Evolutionary conservation across 1,140 invertebrate species (phyloP), one percentile per base, ranked within the genome.

Genomic region (Drosophila varians): DNA sequence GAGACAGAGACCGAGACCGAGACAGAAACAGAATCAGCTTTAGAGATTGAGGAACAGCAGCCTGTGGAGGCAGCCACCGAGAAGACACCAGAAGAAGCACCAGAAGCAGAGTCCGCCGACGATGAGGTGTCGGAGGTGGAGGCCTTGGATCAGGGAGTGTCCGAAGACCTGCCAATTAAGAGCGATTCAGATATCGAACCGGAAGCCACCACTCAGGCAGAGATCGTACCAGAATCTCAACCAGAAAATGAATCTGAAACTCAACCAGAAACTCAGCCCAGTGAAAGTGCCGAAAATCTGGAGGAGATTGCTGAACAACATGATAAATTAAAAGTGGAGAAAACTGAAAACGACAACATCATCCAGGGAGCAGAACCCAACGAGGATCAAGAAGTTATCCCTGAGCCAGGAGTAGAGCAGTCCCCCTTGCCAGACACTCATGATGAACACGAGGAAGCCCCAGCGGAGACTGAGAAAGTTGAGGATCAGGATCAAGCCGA

Each of bases 261-360:
- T 5, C 62, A 77, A 25, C n/a, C 47, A 14, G 76, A 58, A 54
- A 28, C 42, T 23, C 60, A 70, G 34, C 55, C 26, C 54, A 79
- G 84, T 74, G 73, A 86, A 87, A 84, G 79, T 84, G 74, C 5
- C 28, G 26, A 34, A 25, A 36, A 16, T 9, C 21, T 9, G 21
- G 26, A 25, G 19, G 38, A 66, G 47, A 66, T 28, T 12, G 18
- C 26, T 7, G 19, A 40, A 5, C 52, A 75, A 38, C 34, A 21
- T 8, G 38, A 38, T 54, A 71, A 78, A 56, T 23, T 34, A 26
- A 75, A 80, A 56, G 34, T 61, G 23, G 62, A 61, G n/a, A 77
- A 89, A 65, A 65, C 60, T 64, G 84, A 89, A 64, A 89, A 64
- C 46, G 83, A 88, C 60, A 89, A 88, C 71, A 89, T 89, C 42